phyloP scores from a whole-genome alignment of 2,113 vertebrate species.

The Malurus cyaneus region DNA sequence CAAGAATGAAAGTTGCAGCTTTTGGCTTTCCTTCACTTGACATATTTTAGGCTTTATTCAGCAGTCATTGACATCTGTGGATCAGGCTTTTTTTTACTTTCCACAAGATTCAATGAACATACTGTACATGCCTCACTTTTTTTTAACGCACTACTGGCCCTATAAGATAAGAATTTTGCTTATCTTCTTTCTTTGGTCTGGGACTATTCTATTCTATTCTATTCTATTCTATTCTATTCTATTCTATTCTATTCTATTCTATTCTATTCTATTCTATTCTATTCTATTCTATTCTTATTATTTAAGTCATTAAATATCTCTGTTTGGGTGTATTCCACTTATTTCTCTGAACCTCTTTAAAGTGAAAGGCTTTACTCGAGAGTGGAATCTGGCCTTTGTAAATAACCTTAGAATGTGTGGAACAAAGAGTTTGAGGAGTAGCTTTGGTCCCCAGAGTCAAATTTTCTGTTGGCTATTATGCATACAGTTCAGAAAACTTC shows the following conservation, averaged over 20 bases:
- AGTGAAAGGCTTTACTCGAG: not conserved
- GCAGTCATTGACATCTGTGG: not conserved
- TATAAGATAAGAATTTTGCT: not conserved
- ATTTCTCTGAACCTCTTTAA: not conserved
- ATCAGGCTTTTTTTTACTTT: not conserved
- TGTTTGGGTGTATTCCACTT: not conserved
- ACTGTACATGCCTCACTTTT: not conserved
- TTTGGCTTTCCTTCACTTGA: conserved; percentile 23
- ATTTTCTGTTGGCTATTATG: not conserved
- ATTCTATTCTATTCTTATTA: not conserved
- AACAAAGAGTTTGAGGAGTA: not conserved
- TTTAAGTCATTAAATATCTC: not conserved
- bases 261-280: not conserved
- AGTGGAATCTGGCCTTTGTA: not conserved
- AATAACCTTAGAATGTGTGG: not conserved
- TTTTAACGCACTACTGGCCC: not conserved
- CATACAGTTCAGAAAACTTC: not conserved
- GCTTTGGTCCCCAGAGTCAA: not conserved
- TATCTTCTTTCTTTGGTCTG: not conserved
- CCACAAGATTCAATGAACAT: not conserved
- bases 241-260: not conserved
- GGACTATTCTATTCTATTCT: not conserved
- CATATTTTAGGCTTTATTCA: conserved; percentile 20
- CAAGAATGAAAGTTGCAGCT: not conserved
- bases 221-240: not conserved